These are phyloP conservation scores for Nylanderia fulva DNA, from an alignment of 1,140 invertebrate genomes.

Conservation along the genomic window DNA sequence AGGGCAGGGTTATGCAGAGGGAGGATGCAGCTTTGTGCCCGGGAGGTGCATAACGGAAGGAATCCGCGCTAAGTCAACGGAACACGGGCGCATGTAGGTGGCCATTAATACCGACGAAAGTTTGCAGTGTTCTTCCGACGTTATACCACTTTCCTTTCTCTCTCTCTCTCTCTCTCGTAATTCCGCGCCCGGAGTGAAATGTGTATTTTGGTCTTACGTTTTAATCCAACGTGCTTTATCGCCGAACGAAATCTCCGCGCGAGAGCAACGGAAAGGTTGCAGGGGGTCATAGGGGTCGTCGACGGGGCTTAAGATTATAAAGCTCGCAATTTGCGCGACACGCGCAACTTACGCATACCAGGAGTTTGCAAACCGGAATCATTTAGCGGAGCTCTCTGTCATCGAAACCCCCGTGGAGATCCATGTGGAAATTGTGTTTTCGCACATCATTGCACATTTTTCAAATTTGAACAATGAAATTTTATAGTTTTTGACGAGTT, in stretches of 20 bases:
- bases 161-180: slow-evolving; percentile 25
- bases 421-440: no score
- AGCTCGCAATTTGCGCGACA: slow-evolving; percentile 37
- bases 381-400: not conserved
- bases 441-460: no score
- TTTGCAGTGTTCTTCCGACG: slow-evolving; percentile 67
- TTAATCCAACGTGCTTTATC: slow-evolving; percentile 58
- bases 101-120: slow-evolving; percentile 73
- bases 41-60: slow-evolving; percentile 70
- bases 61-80: slow-evolving; percentile 70
- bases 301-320: slow-evolving; percentile 8
- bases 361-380: not conserved
- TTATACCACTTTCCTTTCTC: not conserved
- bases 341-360: not conserved
- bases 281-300: not conserved
- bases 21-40: slow-evolving; percentile 41
- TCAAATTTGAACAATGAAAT: no score
- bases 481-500: no score
- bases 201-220: slow-evolving; percentile 59
- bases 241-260: slow-evolving; percentile 63
- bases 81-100: slow-evolving; percentile 61
- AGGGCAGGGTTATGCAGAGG: not conserved
- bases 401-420: not conserved
- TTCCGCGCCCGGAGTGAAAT: slow-evolving; percentile 39
- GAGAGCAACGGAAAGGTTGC: slow-evolving; percentile 18